Base-by-base conservation (phyloP, 2,113 vertebrate genomes). In the Hypocryptadius cinnamomeus region DNA sequence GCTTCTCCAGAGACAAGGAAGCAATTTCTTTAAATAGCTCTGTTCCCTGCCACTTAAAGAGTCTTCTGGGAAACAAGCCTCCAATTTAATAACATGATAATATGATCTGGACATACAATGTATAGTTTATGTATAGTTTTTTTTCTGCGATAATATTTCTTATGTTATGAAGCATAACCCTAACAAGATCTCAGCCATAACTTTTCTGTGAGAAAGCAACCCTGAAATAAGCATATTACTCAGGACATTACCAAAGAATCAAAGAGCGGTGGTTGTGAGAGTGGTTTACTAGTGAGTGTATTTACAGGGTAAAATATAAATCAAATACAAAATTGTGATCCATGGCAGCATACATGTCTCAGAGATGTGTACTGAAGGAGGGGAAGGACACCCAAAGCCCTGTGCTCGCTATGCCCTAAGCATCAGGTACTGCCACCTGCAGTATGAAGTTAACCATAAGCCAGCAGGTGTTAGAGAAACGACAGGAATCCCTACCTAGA, bases 311-410 rank as follows among this genome's bases (percentile, higher is more conserved):
- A 12, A 11, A 39, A 66, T 19, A 35, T 5, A 48, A 74, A 63
- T 51, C 20, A 85, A 54, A 56, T 14, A 19, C 40, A 68, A 12
- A 82, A 51, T 48, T 14, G 11, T 33, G 54, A 42, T 13, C 23
- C 5, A 3, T 11, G 24, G 28, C 37, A 60, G 31, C n/a, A 30
- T 11, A 20, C 19, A 40, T 0, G 0, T 40, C 11, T 17, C 65
- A 64, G 48, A 63, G 30, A 3, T 31, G 10, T 5, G 6, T 35
- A 6, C 15, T 6, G 35, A 40, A 54, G 33, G 39, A 50, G 17
- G 6, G 22, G 13, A 72, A 15, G 15, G 25, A 47, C 22, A 17
- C 8, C 7, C 12, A 59, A 54, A 40, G 3, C 3, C 3, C 21
- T 33, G 1, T 8, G 23, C 8, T 85, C 8, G 42, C 40, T 47